Evolutionary conservation across 2,888 invertebrate genomes (phyloP).

Genomic region (Tipula lateralis): DNA sequence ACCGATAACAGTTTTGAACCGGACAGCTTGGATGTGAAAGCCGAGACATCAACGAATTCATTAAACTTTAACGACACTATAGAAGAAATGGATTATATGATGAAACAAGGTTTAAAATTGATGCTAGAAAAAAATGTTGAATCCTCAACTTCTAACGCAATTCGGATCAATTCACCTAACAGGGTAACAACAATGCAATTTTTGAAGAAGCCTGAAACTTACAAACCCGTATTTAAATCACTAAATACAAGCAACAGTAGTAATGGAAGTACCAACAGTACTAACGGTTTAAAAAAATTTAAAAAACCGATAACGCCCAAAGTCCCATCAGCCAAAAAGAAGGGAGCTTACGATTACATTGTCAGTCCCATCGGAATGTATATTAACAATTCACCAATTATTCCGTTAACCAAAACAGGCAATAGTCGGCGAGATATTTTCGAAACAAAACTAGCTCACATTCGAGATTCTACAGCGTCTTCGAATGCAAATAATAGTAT

Average conservation of each 20-base stretch:
- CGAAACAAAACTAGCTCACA: background rate
- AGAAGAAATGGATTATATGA: conserved; percentile 49
- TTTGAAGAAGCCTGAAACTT: background rate
- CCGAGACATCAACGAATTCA: conserved; percentile 34
- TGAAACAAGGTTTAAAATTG: conserved; percentile 46
- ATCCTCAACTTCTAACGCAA: conserved; percentile 33
- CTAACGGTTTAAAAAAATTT: conserved; percentile 34
- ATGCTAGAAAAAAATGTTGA: conserved; percentile 35
- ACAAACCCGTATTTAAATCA: background rate
- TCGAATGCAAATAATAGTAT: background rate
- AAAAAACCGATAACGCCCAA: conserved; percentile 36
- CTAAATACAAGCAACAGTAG: background rate
- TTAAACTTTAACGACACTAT: conserved; percentile 48
- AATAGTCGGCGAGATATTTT: background rate
- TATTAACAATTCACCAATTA: conserved; percentile 46
- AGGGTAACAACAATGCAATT: background rate
- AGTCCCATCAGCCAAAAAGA: conserved; percentile 33
- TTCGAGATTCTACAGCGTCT: background rate
- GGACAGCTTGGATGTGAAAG: background rate
- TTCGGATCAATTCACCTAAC: conserved; percentile 34
- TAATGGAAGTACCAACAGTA: background rate
- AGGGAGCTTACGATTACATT: conserved; percentile 41
- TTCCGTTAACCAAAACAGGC: conserved; percentile 43
- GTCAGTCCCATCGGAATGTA: conserved; percentile 49
- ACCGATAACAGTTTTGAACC: conserved; percentile 33